Conservation (phyloP, 64 coral and sea anemone species). For the Montipora efflorescens region DNA sequence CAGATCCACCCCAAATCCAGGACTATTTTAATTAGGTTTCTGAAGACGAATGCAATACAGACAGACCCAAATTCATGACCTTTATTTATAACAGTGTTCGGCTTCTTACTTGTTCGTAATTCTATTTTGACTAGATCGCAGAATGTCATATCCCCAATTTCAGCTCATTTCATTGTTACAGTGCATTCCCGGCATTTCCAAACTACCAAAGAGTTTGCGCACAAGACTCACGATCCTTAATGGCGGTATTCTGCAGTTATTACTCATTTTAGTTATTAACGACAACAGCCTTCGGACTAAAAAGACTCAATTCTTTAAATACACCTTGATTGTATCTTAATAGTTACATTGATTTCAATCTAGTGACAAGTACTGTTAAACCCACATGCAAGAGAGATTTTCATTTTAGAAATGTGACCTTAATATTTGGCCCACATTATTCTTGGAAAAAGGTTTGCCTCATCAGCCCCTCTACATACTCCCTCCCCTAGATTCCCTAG, state of each 20-base stretch:
- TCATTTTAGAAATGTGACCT: too few relatives aligned
- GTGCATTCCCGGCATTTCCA: not conserved
- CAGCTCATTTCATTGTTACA: not conserved
- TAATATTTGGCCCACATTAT: not conserved
- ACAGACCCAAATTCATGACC: not conserved
- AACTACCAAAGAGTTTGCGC: not conserved
- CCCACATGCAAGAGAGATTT: too few relatives aligned
- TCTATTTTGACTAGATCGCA: slow-evolving; percentile 2
- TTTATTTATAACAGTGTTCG: not conserved
- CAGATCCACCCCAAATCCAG: slow-evolving; percentile 4
- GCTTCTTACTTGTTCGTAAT: slow-evolving; percentile 16
- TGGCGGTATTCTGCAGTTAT: not conserved
- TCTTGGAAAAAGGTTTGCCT: too few relatives aligned
- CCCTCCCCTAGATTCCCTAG: not conserved
- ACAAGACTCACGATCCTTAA: slow-evolving; percentile 4
- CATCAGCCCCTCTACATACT: not conserved
- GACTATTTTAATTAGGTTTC: slow-evolving; percentile 33
- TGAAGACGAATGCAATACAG: slow-evolving; percentile 16
- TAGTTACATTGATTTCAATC: too few relatives aligned
- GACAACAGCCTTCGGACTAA: not conserved
- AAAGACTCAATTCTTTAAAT: too few relatives aligned
- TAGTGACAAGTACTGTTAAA: too few relatives aligned
- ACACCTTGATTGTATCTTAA: not conserved
- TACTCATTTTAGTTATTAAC: not conserved
- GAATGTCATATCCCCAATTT: not conserved